Evolutionary conservation across 2,797 vertebrate genomes (phyloP).

Genomic region (Myotis daubentonii): DNA sequence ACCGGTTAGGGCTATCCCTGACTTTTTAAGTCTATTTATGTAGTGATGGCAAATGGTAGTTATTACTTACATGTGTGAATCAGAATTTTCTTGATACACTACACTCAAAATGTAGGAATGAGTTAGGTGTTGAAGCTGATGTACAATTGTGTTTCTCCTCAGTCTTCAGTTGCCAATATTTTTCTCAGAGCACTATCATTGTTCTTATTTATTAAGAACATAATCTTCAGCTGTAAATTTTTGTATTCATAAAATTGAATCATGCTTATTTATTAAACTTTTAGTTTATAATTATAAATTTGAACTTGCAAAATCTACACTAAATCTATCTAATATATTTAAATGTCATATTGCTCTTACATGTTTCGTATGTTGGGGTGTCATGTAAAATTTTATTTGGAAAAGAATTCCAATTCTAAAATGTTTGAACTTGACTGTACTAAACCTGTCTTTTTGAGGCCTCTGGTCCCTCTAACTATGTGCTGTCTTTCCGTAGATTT

Average conservation of each 20-base stretch:
- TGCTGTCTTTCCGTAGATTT: constrained; percentile 87
- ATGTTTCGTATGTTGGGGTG: not conserved
- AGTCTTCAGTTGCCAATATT: not conserved
- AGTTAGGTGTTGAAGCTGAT: not conserved
- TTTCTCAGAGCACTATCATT: not conserved
- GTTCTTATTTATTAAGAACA: not conserved
- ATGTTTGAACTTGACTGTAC: not conserved
- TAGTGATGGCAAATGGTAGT: not conserved
- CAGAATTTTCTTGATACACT: not conserved
- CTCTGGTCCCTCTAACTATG: not conserved
- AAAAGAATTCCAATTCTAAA: not conserved
- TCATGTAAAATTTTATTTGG: not conserved
- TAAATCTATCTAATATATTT: not conserved
- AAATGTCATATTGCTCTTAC: not conserved
- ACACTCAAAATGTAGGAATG: not conserved
- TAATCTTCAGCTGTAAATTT: constrained; percentile 48
- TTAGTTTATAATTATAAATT: not conserved
- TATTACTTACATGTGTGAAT: not conserved
- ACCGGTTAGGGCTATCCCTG: no score
- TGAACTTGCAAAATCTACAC: not conserved
- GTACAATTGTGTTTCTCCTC: not conserved
- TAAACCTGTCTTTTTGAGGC: not conserved
- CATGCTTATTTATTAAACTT: constrained; percentile 41
- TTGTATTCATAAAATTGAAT: not conserved
- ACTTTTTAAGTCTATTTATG: not conserved